Evolutionary conservation across 2,888 invertebrate genomes (phyloP), one percentile per base, ranked within the genome.

Genomic region (Salticus scenicus): DNA sequence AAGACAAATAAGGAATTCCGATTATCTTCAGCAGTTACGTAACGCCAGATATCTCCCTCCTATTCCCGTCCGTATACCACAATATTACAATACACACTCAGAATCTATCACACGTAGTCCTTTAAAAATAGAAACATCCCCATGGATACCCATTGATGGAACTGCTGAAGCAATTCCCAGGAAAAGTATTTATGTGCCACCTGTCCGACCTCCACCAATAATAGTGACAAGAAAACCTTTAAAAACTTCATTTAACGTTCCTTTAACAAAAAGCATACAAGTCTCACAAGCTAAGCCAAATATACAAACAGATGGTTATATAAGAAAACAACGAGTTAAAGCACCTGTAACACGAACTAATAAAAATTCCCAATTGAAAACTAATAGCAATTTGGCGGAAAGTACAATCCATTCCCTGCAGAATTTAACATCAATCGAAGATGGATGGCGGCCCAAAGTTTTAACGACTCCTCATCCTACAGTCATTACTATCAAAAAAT

Each of bases 211-310:
- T 5, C 24, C 77, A 24, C 41, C 71, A 20, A 17, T 30, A 5
- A 33, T 69, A 20, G 71, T 75, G 7, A 75, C 82, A 0, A 41
- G 31, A 4, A 30, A n/a, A n/a, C 75, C 82, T 8, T 1, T 17
- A 12, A 70, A 41, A 28, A 66, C 47, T 1, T 64, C 77, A 1
- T 77, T 83, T 37, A 30, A 73, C 67, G 73, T 83, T 20, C 83
- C 83, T 24, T 41, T 83, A 20, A 72, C 42, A 10, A 83, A 77
- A 30, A 77, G 77, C n/a, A 83, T 83, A 4, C 76, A 57, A 1
- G 83, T 83, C 4, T 57, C 72, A 1, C 20, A 10, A 12, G 42
- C 10, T 1, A 47, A 28, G 14, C 72, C 76, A 0, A 1, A 64
- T 1, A 83, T 83, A 10, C 77, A 77, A 12, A 83, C 83, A 0